phyloP scores from a whole-genome alignment of 2,888 invertebrate genomes.

The Sminthurides aquaticus region DNA sequence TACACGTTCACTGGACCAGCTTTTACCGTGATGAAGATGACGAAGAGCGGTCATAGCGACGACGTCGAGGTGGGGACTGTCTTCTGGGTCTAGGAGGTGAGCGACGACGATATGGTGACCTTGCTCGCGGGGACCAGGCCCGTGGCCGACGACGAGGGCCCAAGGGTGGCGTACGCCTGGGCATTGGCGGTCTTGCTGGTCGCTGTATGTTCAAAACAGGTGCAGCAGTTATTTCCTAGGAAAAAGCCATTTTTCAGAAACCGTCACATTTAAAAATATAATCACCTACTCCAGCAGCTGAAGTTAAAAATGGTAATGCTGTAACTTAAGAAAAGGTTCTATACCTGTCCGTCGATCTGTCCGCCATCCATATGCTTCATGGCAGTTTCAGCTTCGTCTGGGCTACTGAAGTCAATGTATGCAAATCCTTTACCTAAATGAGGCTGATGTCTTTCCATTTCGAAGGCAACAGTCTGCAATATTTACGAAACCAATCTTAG shows the following conservation, averaged over 20 bases:
- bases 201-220: constrained; percentile 66
- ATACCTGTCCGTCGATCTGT: constrained; percentile 42
- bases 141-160: constrained; percentile 41
- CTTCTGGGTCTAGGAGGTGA: constrained; percentile 34
- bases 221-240: constrained; percentile 81
- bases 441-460: constrained; percentile 77
- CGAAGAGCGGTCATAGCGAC: constrained; percentile 40
- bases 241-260: no score
- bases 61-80: constrained; percentile 41
- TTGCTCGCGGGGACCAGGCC: constrained; percentile 47
- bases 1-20: no score
- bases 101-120: constrained; percentile 48
- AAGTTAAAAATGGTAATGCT: background rate
- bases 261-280: background rate
- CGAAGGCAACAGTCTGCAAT: constrained; percentile 80
- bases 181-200: constrained; percentile 41
- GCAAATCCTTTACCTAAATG: constrained; percentile 87
- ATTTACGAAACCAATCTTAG: background rate
- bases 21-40: constrained; percentile 42
- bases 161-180: constrained; percentile 45
- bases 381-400: constrained; percentile 95
- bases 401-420: constrained; percentile 86
- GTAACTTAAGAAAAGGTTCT: background rate
- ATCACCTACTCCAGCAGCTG: background rate
- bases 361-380: constrained; percentile 99